Conservation (phyloP, 1,140 invertebrate species). For the Thalassaphorura encarpata region DNA sequence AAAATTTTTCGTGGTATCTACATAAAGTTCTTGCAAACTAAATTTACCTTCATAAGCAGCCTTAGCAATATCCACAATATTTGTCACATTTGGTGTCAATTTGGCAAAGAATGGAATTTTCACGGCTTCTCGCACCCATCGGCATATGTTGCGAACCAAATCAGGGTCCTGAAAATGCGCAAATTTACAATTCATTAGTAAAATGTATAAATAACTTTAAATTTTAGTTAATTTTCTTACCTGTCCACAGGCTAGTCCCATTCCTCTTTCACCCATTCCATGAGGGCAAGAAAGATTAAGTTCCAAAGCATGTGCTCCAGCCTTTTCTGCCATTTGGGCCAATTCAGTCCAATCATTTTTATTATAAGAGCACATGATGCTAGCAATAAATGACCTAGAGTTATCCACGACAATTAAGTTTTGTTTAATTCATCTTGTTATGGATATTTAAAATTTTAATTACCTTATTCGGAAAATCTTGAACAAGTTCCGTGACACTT, state of each 20-base stretch:
- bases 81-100: slow-evolving; percentile 94
- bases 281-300: slow-evolving; percentile 96
- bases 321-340: slow-evolving; percentile 61
- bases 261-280: slow-evolving; percentile 95
- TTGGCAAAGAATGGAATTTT: slow-evolving; percentile 98
- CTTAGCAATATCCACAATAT: slow-evolving; percentile 75
- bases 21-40: background rate
- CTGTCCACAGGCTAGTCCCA: slow-evolving; percentile 94
- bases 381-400: slow-evolving; percentile 56
- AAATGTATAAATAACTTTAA: background rate
- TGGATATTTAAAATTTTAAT: slow-evolving; percentile 28
- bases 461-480: slow-evolving; percentile 78
- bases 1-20: background rate
- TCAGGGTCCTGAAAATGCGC: slow-evolving; percentile 88
- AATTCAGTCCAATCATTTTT: slow-evolving; percentile 80
- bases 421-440: background rate
- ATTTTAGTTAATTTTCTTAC: slow-evolving; percentile 30
- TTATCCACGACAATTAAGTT: background rate
- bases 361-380: slow-evolving; percentile 90
- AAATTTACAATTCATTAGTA: slow-evolving; percentile 44
- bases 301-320: slow-evolving; percentile 90
- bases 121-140: slow-evolving; percentile 73
- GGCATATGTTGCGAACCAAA: slow-evolving; percentile 77
- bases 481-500: slow-evolving; percentile 79
- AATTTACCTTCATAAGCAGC: slow-evolving; percentile 75